These are phyloP conservation scores for Peromyscus eremicus DNA, from an alignment of 2,797 vertebrate species.

Conservation along the genomic window DNA sequence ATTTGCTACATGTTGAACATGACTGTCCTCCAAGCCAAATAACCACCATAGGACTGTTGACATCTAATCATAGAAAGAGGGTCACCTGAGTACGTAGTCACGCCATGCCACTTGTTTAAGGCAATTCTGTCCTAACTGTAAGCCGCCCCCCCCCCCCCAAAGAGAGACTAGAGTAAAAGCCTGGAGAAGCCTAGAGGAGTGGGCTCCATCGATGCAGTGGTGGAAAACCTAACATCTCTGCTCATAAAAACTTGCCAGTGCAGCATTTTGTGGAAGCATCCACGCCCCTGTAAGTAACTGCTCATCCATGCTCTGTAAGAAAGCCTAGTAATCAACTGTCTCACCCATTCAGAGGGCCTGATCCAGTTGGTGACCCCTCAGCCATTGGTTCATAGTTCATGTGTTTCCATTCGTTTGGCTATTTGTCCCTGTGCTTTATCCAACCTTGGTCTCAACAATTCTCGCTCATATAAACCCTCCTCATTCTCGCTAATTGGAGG, in stretches of 20 bases:
- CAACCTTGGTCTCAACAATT: too few species aligned
- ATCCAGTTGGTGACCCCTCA: too few species aligned
- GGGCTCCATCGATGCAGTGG: not conserved
- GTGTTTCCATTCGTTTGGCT: too few species aligned
- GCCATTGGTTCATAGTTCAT: too few species aligned
- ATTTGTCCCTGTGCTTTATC: too few species aligned
- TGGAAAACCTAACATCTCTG: not conserved
- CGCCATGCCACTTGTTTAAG: not conserved
- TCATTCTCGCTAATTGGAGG: too few species aligned
- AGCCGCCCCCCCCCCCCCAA: too few species aligned
- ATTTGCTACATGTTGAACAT: too few species aligned
- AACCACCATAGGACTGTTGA: too few species aligned
- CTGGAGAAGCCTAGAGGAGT: not conserved
- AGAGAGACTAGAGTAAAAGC: not conserved
- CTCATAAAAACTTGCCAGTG: not conserved
- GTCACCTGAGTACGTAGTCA: too few species aligned
- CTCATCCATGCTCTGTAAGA: not conserved
- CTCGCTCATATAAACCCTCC: too few species aligned
- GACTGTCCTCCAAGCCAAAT: not conserved
- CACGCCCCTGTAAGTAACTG: fast-evolving
- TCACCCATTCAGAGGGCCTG: too few species aligned
- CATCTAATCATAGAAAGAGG: not conserved
- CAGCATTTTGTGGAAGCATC: not conserved
- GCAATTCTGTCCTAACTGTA: not conserved
- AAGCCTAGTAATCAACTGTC: not conserved